A percentile compares a stretch with the other conserved stretches of the same genome.
Evolutionary conservation across 2,888 invertebrate species (phyloP).

Genomic region (Macrophya annulata): DNA sequence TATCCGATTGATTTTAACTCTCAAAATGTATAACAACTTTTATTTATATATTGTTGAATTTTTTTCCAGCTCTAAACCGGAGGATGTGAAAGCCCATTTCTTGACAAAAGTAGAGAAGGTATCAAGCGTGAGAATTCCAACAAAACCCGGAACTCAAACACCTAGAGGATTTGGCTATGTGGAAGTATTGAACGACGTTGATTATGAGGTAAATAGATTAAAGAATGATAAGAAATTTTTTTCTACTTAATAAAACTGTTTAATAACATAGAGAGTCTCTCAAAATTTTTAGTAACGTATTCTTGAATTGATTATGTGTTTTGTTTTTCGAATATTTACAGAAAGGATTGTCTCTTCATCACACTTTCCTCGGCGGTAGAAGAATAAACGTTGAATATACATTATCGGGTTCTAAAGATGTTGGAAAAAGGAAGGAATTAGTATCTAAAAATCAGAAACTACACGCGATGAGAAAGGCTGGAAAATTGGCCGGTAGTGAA

Average conservation of each 20-base stretch:
- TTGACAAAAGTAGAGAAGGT: slow-evolving; percentile 77
- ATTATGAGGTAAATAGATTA: slow-evolving; percentile 77
- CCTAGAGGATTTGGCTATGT: slow-evolving; percentile 80
- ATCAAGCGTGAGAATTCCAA: slow-evolving; percentile 77
- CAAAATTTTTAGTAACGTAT: no score
- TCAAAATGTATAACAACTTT: background rate
- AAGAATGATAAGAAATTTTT: background rate
- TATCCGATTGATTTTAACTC: background rate
- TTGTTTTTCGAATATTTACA: slow-evolving; percentile 67
- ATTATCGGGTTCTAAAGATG: slow-evolving; percentile 75
- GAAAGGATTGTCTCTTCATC: slow-evolving; percentile 80
- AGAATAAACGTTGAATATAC: slow-evolving; percentile 79
- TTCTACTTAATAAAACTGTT: background rate
- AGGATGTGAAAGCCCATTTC: slow-evolving; percentile 79
- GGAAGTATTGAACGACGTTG: slow-evolving; percentile 76
- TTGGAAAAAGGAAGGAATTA: slow-evolving; percentile 70
- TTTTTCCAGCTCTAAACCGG: slow-evolving; percentile 70
- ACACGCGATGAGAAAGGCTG: slow-evolving; percentile 77
- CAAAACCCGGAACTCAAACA: slow-evolving; percentile 69
- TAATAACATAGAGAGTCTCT: no score
- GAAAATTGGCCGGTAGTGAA: slow-evolving; percentile 76
- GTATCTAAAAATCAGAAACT: slow-evolving; percentile 79
- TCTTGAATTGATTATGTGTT: slow-evolving; percentile 15
- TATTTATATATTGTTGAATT: no score
- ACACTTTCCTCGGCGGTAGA: slow-evolving; percentile 76